phyloP scores from a whole-genome alignment of 2,797 vertebrate species.

The Etheostoma nigrum region DNA sequence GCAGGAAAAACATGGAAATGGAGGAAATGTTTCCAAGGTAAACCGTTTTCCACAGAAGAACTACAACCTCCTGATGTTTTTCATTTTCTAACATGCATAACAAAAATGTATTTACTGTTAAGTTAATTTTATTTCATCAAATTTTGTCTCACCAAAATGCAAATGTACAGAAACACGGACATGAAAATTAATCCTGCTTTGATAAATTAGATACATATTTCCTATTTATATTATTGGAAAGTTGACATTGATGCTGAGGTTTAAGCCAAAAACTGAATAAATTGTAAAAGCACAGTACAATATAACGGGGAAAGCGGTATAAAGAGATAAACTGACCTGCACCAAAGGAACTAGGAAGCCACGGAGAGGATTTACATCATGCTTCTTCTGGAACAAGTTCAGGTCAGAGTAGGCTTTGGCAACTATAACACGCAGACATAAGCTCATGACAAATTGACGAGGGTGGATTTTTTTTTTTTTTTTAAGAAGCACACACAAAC shows the following conservation, averaged over 20 bases:
- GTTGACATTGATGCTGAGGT: too few relatives aligned
- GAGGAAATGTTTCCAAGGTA: too few relatives aligned
- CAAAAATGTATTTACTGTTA: too few relatives aligned
- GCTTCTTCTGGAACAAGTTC: conserved; percentile 89
- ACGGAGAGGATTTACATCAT: conserved; percentile 87
- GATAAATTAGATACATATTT: neutral
- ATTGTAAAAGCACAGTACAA: neutral
- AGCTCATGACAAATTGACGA: neutral
- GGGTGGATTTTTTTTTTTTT: neutral
- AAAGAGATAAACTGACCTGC: conserved; percentile 83
- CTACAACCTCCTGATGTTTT: too few relatives aligned
- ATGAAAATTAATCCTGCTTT: neutral
- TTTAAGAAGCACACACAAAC: neutral
- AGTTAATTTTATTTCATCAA: too few relatives aligned
- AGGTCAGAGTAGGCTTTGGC: conserved; percentile 88
- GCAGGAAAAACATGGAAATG: too few relatives aligned
- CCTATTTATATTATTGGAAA: neutral
- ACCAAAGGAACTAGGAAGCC: conserved; percentile 89
- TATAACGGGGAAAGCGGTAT: too few relatives aligned
- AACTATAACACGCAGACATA: conserved; percentile 76
- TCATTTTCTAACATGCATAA: too few relatives aligned
- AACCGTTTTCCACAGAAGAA: too few relatives aligned
- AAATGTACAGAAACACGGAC: neutral
- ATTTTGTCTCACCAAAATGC: neutral
- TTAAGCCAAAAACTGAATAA: too few relatives aligned